Conservation (phyloP, 2,113 vertebrate species). For the Camelus dromedarius region DNA sequence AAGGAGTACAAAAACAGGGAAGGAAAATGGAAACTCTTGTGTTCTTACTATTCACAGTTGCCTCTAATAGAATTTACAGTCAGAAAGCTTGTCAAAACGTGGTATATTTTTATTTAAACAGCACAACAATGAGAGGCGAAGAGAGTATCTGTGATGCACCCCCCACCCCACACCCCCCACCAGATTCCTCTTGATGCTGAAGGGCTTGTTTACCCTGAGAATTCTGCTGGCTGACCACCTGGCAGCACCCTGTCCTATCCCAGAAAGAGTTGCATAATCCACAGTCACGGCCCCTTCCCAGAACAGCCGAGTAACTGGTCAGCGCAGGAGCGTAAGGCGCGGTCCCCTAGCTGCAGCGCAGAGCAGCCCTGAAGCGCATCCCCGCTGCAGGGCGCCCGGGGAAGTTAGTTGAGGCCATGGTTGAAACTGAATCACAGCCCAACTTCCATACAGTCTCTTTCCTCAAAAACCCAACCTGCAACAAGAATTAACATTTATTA, state of each 20-base stretch:
- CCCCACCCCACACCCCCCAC: too few relatives aligned
- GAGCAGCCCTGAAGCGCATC: rapidly evolving
- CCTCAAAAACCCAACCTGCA: not conserved
- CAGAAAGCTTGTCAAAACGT: not conserved
- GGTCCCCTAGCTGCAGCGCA: too few relatives aligned
- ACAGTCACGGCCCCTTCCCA: not conserved
- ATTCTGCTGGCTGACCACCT: not conserved
- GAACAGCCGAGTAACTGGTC: not conserved
- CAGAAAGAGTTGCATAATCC: not conserved
- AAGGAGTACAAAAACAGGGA: not conserved
- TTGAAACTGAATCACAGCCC: not conserved
- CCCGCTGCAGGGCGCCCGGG: not conserved
- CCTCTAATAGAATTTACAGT: not conserved
- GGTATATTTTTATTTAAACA: not conserved
- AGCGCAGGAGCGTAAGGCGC: not conserved
- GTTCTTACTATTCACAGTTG: not conserved
- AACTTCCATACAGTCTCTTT: not conserved
- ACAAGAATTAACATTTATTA: not conserved
- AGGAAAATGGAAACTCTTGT: not conserved
- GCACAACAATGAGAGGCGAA: not conserved
- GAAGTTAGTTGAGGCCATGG: not conserved
- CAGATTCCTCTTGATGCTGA: not conserved
- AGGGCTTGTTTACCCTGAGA: not conserved
- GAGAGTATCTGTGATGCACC: not conserved
- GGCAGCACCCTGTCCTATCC: not conserved